A percentile compares a stretch with the other conserved stretches of the same genome.
These are phyloP conservation scores for Plagodis dolabraria DNA, from an alignment of 2,888 invertebrate genomes.

Conservation along the genomic window DNA sequence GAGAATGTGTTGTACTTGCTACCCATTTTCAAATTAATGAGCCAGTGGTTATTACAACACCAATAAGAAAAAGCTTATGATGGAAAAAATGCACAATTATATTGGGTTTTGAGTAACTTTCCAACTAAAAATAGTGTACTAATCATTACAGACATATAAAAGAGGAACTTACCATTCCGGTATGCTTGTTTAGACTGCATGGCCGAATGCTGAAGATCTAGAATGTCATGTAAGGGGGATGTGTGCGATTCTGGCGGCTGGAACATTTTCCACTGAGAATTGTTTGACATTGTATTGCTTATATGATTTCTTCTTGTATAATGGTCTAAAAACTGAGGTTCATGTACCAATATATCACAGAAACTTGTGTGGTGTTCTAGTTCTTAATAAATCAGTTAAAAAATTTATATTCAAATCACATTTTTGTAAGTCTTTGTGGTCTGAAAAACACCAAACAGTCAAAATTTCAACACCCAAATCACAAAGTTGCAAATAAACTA, in stretches of 20 bases:
- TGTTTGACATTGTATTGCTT: constrained; percentile 88
- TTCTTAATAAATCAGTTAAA: constrained; percentile 59
- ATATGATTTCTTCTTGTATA: constrained; percentile 75
- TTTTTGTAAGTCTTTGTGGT: constrained; percentile 68
- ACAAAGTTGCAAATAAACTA: constrained; percentile 70
- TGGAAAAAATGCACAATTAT: too few species aligned
- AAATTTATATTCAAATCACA: constrained; percentile 76
- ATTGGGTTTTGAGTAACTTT: too few species aligned
- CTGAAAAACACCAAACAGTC: constrained; percentile 64
- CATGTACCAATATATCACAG: constrained; percentile 79
- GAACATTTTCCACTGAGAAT: constrained; percentile 96
- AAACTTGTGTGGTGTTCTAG: constrained; percentile 67
- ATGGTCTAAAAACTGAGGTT: constrained; percentile 68
- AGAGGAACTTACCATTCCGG: constrained; percentile 79
- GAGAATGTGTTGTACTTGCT: too few species aligned
- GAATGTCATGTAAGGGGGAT: constrained; percentile 92
- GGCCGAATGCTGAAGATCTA: constrained; percentile 88
- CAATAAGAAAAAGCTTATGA: too few species aligned
- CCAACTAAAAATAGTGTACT: too few species aligned
- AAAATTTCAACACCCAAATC: constrained; percentile 70
- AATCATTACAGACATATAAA: too few species aligned
- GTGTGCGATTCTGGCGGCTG: constrained; percentile 95
- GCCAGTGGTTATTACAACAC: too few species aligned
- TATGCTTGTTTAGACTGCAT: constrained; percentile 80
- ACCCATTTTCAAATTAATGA: too few species aligned